Evolutionary conservation across 2,113 vertebrate genomes (phyloP).

Genomic region (Orycteropus afer): DNA sequence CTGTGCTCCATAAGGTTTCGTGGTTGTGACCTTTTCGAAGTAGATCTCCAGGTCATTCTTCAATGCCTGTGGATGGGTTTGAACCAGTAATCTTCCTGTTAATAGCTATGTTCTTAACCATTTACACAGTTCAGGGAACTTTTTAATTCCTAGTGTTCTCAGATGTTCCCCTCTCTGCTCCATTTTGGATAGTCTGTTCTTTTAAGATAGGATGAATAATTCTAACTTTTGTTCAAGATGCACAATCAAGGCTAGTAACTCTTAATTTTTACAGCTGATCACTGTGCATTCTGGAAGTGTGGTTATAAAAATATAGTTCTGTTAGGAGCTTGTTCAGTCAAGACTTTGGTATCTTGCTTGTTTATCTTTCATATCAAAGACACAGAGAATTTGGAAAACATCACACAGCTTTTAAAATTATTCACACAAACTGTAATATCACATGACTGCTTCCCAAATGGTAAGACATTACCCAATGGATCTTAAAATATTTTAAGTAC

Average conservation of each 20-base stretch:
- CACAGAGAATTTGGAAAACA: constrained; percentile 59
- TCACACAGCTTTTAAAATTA: constrained; percentile 60
- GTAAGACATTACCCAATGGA: constrained; percentile 52
- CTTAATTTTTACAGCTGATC: constrained; percentile 1
- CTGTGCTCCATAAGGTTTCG: background rate
- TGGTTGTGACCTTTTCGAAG: background rate
- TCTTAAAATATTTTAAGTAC: constrained; percentile 56
- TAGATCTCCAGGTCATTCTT: background rate
- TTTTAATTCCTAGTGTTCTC: background rate
- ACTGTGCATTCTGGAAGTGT: background rate
- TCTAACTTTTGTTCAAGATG: background rate
- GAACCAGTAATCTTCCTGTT: background rate
- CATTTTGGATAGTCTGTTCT: background rate
- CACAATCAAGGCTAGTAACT: background rate
- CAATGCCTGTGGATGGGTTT: background rate
- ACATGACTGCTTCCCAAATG: constrained; percentile 20
- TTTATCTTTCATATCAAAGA: constrained; percentile 65
- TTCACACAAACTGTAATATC: constrained; percentile 44
- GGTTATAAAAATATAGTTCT: background rate
- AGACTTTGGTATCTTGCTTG: constrained; percentile 50
- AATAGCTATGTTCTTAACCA: background rate
- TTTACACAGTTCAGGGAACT: background rate
- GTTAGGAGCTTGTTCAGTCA: constrained; percentile 49
- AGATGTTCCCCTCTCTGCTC: background rate
- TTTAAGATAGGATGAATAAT: constrained; percentile 1